phyloP scores from a whole-genome alignment of 2,888 invertebrate species.

The Yponomeuta evonymella region DNA sequence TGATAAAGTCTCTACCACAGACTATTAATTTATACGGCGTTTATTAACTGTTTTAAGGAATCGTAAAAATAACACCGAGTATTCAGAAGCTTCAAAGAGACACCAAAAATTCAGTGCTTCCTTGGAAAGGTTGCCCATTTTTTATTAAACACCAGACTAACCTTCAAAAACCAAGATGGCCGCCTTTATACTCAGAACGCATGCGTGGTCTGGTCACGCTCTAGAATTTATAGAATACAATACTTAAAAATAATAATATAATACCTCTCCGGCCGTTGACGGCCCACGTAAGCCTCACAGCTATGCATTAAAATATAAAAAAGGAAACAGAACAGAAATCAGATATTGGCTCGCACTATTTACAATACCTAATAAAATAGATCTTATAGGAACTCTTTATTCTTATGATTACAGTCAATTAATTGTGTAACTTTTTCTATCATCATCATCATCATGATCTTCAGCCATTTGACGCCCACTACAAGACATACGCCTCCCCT shows the following conservation, averaged over 20 bases:
- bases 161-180: constrained; percentile 64
- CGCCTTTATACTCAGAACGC: constrained; percentile 58
- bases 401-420: too few species aligned
- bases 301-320: neutral
- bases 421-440: too few species aligned
- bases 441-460: too few species aligned
- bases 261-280: neutral
- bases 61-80: too few species aligned
- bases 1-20: too few species aligned
- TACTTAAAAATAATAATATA: neutral
- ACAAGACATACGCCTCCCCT: too few species aligned
- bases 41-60: too few species aligned
- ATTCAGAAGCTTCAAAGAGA: constrained; percentile 6
- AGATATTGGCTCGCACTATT: too few species aligned
- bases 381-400: too few species aligned
- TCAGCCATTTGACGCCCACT: too few species aligned
- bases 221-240: constrained; percentile 52
- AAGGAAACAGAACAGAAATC: neutral
- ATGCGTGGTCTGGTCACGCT: constrained; percentile 73
- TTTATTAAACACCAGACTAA: constrained; percentile 49
- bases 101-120: constrained; percentile 7
- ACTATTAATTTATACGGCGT: too few species aligned
- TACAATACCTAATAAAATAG: too few species aligned
- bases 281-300: neutral
- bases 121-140: constrained; percentile 1